Evolutionary conservation across 2,888 invertebrate species (phyloP), one percentile per base, ranked within the genome.

Genomic region (Biston betularia): DNA sequence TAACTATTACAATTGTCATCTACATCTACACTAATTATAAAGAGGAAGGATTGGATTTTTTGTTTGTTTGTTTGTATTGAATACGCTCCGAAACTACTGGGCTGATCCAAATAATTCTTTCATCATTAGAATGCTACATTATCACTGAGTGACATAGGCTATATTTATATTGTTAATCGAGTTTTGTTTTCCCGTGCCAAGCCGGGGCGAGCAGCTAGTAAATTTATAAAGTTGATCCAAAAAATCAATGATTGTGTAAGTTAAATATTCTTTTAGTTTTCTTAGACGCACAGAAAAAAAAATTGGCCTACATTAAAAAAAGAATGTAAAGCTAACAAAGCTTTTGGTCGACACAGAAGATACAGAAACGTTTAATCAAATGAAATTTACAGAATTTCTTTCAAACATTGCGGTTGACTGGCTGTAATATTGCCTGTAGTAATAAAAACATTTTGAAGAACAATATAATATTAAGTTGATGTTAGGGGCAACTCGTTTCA

Each of bases 341-440:
- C 44, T 35, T 24, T 50, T 53, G 14, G 15, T 14, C n/a, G n/a
- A n/a, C n/a, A n/a, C n/a, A n/a, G 42, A 56, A 56, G 34, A 40
- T 56, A 35, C n/a, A 56, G 50, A 63, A 63, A 44, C 44, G 35
- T 57, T 63, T 50, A 50, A 56, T 63, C 63, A 63, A 63, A 45
- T 45, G 38, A 50, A 63, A 49, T 34, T 55, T 55, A 5, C 48
- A 14, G 42, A 24, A 50, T 50, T 49, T 60, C 12, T 46, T 48
- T 12, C 12, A 9, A 50, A 49, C 48, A 8, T 49, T 40, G 33
- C 40, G 62, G 33, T 55, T 42, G 33, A 34, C 34, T 62, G 54
- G 34, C 12, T 46, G 49, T 55, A 55, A 62, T 55, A 56, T 63
- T 56, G 34, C 49, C 34, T 55, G 48, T 44, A 42, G 38, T 46